Conservation (phyloP, 2,113 vertebrate species). For the Turnix velox region DNA sequence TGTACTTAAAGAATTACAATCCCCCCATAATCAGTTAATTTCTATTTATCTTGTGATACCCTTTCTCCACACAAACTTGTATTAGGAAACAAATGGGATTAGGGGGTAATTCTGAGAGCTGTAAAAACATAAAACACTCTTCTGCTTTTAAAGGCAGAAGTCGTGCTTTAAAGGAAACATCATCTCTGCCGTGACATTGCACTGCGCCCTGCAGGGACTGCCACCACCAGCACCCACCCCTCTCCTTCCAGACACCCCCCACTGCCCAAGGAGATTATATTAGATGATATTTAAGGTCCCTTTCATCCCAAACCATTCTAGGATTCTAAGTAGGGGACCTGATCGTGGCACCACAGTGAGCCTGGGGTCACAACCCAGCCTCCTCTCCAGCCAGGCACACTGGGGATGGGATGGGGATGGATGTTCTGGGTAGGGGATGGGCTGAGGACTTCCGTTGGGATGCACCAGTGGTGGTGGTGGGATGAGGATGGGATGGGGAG, state of each 20-base stretch:
- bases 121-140: neutral
- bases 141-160: neutral
- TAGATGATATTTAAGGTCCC: no score
- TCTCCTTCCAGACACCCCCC: neutral
- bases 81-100: constrained; percentile 52
- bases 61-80: constrained; percentile 32
- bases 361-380: neutral
- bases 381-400: neutral
- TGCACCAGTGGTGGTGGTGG: no score
- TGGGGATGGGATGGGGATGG: neutral
- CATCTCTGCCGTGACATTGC: neutral
- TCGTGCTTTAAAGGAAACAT: neutral
- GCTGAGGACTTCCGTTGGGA: no score
- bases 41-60: constrained; percentile 47
- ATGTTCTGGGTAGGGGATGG: neutral
- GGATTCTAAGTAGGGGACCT: fast-evolving
- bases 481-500: neutral
- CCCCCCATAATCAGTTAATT: constrained; percentile 57
- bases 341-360: neutral
- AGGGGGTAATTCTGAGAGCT: constrained; percentile 29
- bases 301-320: no score
- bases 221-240: neutral
- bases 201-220: neutral
- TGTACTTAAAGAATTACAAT: constrained; percentile 43
- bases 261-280: no score